A percentile compares a stretch with the other conserved stretches of the same genome.
These are phyloP conservation scores for Isotomurus palustris DNA, from an alignment of 2,888 invertebrate genomes.

Conservation along the genomic window DNA sequence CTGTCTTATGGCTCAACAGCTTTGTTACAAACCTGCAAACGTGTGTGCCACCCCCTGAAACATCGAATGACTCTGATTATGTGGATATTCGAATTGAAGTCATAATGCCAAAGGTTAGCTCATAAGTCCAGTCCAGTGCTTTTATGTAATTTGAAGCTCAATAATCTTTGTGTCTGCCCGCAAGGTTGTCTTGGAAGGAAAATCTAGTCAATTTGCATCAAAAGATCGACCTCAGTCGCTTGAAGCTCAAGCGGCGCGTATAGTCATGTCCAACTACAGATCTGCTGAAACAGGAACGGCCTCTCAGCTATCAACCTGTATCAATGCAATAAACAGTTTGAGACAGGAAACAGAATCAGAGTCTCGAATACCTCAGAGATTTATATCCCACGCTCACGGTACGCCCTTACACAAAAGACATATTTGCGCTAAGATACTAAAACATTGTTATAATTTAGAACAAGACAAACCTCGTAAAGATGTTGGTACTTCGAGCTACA, in stretches of 20 bases:
- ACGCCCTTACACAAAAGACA: no score
- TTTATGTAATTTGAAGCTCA: background rate
- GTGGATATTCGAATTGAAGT: conserved; percentile 86
- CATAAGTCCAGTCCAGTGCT: conserved; percentile 5
- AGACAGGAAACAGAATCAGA: conserved; percentile 64
- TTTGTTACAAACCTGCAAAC: conserved; percentile 83
- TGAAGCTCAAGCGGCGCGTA: conserved; percentile 73
- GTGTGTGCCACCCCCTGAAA: conserved; percentile 56
- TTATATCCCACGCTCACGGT: conserved; percentile 61
- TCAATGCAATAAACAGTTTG: conserved; percentile 56
- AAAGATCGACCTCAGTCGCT: conserved; percentile 82
- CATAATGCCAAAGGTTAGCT: conserved; percentile 91
- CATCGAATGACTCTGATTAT: conserved; percentile 48
- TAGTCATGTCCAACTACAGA: conserved; percentile 59
- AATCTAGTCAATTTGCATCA: conserved; percentile 69
- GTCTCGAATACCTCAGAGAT: conserved; percentile 75
- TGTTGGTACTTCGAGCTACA: conserved; percentile 28
- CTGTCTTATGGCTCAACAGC: conserved; percentile 89
- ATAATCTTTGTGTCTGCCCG: background rate
- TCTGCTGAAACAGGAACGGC: conserved; percentile 55
- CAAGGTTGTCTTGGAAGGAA: conserved; percentile 73
- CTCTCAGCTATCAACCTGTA: conserved; percentile 64
- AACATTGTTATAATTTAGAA: no score
- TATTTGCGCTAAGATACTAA: no score
- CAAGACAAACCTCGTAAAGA: background rate